A percentile compares a stretch with the other conserved stretches of the same genome.
phyloP scores from a whole-genome alignment of 2,888 invertebrate species.

The Ophioninae sp. region DNA sequence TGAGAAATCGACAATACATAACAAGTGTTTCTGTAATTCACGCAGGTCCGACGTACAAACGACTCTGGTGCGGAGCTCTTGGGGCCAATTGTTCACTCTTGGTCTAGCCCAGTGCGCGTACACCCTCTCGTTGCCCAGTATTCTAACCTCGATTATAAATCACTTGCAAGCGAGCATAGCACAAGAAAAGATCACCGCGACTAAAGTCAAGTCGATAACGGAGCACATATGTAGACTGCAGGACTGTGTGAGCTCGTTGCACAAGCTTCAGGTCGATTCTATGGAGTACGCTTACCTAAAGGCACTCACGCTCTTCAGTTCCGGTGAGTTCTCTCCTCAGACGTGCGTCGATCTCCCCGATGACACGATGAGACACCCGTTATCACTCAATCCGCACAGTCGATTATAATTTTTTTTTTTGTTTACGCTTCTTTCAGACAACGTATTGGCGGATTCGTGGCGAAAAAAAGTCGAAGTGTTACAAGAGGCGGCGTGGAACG shows the following conservation, averaged over 20 bases:
- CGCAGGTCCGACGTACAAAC: conserved; percentile 91
- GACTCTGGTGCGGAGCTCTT: conserved; percentile 91
- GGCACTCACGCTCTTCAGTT: conserved; percentile 91
- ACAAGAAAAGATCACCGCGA: conserved; percentile 89
- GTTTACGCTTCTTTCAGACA: conserved; percentile 69
- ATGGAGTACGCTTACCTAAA: conserved; percentile 94
- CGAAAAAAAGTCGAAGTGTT: conserved; percentile 82
- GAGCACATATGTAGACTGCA: conserved; percentile 91
- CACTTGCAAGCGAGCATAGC: conserved; percentile 90
- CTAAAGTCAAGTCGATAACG: conserved; percentile 88
- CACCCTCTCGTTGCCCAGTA: conserved; percentile 89
- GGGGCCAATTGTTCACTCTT: conserved; percentile 95
- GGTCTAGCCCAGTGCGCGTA: conserved; percentile 94
- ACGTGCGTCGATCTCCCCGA: background rate
- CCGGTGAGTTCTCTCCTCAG: conserved; percentile 82
- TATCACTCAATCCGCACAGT: background rate
- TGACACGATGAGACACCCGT: background rate
- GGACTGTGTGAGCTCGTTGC: conserved; percentile 90
- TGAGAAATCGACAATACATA: background rate
- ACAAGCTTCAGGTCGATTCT: conserved; percentile 89
- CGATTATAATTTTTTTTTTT: conserved; percentile 1
- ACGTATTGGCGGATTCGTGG: conserved; percentile 78
- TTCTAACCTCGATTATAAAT: conserved; percentile 91
- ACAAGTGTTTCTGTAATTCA: background rate
- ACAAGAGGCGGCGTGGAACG: conserved; percentile 82